Percentiles rank a stretch among this genome's conserved stretches.
phyloP scores from a whole-genome alignment of 2,888 invertebrate genomes.

The Drosophila falleni region DNA sequence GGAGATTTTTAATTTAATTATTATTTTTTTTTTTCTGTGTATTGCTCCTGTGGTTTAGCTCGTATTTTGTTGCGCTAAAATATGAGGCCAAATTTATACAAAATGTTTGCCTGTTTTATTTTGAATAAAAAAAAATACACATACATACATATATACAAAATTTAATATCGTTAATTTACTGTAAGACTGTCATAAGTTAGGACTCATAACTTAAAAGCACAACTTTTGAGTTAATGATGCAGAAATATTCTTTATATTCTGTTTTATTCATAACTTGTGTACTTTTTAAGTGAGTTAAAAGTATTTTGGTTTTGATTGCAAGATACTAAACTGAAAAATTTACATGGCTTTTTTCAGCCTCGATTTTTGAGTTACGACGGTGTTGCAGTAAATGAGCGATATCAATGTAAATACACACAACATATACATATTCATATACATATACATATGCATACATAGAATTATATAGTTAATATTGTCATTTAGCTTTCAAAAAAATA shows the following conservation, averaged over 20 bases:
- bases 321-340: too few relatives aligned
- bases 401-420: constrained; percentile 30
- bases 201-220: too few relatives aligned
- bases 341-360: too few relatives aligned
- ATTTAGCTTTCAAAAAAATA: constrained; percentile 80
- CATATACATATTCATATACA: constrained; percentile 15
- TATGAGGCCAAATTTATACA: constrained; percentile 41
- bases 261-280: too few relatives aligned
- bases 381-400: background rate
- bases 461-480: constrained; percentile 75
- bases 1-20: constrained; percentile 15
- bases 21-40: constrained; percentile 16
- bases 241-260: too few relatives aligned
- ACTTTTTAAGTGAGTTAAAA: too few relatives aligned
- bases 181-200: too few relatives aligned
- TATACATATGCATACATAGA: too few relatives aligned
- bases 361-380: too few relatives aligned
- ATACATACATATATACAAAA: constrained; percentile 33
- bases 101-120: constrained; percentile 25
- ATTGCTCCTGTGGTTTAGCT: constrained; percentile 24
- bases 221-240: too few relatives aligned
- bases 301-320: too few relatives aligned
- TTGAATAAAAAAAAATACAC: constrained; percentile 51
- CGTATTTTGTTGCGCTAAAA: constrained; percentile 25
- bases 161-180: too few relatives aligned